These are phyloP conservation scores for Criorhina ranunculi DNA, from an alignment of 2,888 invertebrate species.

Conservation along the genomic window DNA sequence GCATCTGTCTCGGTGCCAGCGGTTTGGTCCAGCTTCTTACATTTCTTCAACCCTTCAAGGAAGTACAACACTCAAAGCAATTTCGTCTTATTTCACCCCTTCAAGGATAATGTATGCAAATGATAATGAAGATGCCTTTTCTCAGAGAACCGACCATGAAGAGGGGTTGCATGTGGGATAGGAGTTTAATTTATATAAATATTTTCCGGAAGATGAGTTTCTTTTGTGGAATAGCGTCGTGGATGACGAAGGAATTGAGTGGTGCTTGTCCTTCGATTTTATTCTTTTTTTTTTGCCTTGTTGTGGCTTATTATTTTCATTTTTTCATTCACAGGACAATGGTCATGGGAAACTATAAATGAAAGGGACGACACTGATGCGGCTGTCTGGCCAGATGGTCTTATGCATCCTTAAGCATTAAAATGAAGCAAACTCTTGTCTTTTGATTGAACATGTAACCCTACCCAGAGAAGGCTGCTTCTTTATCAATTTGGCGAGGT, in stretches of 20 bases:
- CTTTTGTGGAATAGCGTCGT: not conserved
- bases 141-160: not conserved
- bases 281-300: not conserved
- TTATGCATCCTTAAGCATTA: not conserved
- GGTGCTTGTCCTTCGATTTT: not conserved
- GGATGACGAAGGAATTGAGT: not conserved
- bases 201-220: constrained; percentile 58
- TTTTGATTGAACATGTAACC: too few species aligned
- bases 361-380: not conserved
- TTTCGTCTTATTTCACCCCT: constrained; percentile 21
- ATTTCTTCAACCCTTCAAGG: constrained; percentile 5
- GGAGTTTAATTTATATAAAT: constrained; percentile 14
- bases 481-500: too few species aligned
- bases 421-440: too few species aligned
- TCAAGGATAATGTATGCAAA: constrained; percentile 49
- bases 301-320: constrained; percentile 16
- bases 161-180: constrained; percentile 21
- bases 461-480: too few species aligned
- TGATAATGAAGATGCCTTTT: constrained; percentile 24
- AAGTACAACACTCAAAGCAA: not conserved
- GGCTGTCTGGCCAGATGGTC: constrained; percentile 3
- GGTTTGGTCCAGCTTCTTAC: constrained; percentile 22
- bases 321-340: constrained; percentile 38
- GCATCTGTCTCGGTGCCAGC: constrained; percentile 46
- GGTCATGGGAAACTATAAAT: constrained; percentile 48